phyloP scores from a whole-genome alignment of 2,113 vertebrate species.

The Spilogale gracilis region DNA sequence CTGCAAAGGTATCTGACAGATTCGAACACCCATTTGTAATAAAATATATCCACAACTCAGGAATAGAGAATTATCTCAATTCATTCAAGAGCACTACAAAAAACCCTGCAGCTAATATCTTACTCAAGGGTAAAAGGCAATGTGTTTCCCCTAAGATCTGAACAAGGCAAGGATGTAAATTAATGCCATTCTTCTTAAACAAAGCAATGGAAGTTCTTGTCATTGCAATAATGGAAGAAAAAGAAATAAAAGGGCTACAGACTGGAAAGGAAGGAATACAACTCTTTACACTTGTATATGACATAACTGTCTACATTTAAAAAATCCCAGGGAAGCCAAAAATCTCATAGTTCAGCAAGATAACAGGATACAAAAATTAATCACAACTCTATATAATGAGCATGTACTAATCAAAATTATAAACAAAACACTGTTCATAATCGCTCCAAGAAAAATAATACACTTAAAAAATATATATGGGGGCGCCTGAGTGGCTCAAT shows the following conservation, averaged over 20 bases:
- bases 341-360: background rate
- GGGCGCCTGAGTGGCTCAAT: too few species aligned
- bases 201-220: background rate
- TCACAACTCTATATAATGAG: background rate
- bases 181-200: background rate
- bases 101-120: background rate
- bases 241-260: slow-evolving; percentile 25
- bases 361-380: background rate
- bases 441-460: background rate
- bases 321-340: background rate
- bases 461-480: background rate
- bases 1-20: background rate
- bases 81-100: background rate
- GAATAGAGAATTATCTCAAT: background rate
- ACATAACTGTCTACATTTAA: background rate
- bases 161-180: background rate
- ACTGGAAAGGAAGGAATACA: slow-evolving; percentile 31
- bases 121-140: background rate
- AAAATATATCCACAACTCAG: background rate
- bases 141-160: background rate
- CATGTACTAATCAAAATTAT: slow-evolving; percentile 7
- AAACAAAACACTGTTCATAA: background rate
- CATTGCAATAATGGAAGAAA: background rate
- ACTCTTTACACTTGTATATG: background rate
- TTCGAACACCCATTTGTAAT: background rate